These are phyloP conservation scores for Malurus elegans DNA, from an alignment of 2,113 vertebrate species.

Conservation along the genomic window DNA sequence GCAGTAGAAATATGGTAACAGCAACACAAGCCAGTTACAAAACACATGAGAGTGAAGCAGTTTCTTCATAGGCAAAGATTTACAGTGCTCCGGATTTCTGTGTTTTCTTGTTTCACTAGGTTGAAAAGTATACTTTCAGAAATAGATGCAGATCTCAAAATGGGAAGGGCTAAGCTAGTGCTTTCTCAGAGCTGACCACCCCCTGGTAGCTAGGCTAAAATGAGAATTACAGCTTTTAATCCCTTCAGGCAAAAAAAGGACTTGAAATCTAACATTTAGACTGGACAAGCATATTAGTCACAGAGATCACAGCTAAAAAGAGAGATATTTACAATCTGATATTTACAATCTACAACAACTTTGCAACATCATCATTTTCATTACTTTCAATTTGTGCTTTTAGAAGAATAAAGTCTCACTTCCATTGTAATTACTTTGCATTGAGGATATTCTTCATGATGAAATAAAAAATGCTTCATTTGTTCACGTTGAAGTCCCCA, in stretches of 20 bases:
- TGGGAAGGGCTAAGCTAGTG: background rate
- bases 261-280: background rate
- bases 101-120: background rate
- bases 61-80: background rate
- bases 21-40: background rate
- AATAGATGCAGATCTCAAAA: background rate
- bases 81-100: background rate
- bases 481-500: background rate
- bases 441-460: background rate
- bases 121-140: background rate
- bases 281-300: background rate
- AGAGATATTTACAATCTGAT: background rate
- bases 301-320: background rate
- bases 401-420: background rate
- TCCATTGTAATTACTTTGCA: background rate
- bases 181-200: background rate
- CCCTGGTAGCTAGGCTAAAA: background rate
- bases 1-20: background rate
- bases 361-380: background rate
- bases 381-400: background rate
- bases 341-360: background rate
- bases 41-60: background rate
- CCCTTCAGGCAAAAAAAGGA: background rate
- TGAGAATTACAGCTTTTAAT: background rate
- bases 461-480: background rate